phyloP scores from a whole-genome alignment of 2,797 vertebrate species.

The Ataeniobius toweri region DNA sequence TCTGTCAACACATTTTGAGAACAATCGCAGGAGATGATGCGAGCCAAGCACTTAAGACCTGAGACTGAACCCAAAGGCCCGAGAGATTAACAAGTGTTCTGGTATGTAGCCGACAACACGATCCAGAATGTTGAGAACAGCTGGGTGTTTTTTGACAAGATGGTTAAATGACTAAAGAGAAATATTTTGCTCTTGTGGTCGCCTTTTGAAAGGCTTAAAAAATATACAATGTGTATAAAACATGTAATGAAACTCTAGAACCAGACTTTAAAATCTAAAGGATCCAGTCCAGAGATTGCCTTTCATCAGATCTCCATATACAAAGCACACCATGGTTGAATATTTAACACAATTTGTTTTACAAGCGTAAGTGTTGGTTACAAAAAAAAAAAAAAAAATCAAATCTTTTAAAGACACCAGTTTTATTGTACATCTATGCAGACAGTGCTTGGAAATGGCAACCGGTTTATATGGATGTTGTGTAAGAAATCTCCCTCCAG shows the following conservation, averaged over 20 bases:
- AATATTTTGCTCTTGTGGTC: slow-evolving; percentile 67
- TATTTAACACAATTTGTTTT: slow-evolving; percentile 67
- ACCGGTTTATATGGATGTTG: slow-evolving; percentile 63
- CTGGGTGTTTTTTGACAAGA: slow-evolving; percentile 42
- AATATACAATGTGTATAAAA: slow-evolving; percentile 83
- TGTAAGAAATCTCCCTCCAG: slow-evolving; percentile 43
- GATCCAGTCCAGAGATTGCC: slow-evolving; percentile 67
- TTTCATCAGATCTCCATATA: slow-evolving; percentile 44
- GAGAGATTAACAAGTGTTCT: slow-evolving; percentile 52
- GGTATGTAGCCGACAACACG: slow-evolving; percentile 47
- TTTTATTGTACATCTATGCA: slow-evolving; percentile 98
- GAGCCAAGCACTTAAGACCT: slow-evolving; percentile 64
- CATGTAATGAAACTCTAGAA: slow-evolving; percentile 75
- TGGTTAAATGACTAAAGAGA: slow-evolving; percentile 63
- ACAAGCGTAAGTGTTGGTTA: slow-evolving; percentile 76
- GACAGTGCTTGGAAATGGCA: slow-evolving; percentile 87
- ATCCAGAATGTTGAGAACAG: slow-evolving; percentile 46
- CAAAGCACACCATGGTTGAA: slow-evolving; percentile 65
- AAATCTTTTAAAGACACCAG: slow-evolving; percentile 84
- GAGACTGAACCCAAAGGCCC: slow-evolving; percentile 56
- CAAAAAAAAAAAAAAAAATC: slow-evolving; percentile 68
- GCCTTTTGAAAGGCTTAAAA: slow-evolving; percentile 76
- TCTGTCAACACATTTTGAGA: slow-evolving; percentile 50
- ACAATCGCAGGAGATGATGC: slow-evolving; percentile 63
- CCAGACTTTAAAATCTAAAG: slow-evolving; percentile 58